Conservation (phyloP, 2,888 invertebrate species). For the Unio delphinus region DNA sequence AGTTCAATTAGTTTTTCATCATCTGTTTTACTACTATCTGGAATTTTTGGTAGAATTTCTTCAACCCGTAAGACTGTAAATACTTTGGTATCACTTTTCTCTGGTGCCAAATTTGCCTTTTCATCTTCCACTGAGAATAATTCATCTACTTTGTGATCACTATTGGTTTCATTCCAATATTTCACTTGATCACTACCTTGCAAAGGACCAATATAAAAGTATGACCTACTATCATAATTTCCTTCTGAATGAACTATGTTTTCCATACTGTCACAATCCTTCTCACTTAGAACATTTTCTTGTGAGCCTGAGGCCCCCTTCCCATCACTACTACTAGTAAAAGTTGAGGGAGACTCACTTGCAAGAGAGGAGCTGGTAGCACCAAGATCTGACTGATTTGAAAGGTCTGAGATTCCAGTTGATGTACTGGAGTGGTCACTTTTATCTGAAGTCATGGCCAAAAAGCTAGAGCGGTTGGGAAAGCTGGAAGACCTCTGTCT, state of each 20-base stretch:
- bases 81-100: conserved; percentile 35
- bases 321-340: conserved; percentile 35
- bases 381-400: conserved; percentile 35
- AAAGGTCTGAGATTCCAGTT: conserved; percentile 34
- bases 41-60: conserved; percentile 11
- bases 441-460: conserved; percentile 31
- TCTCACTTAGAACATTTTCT: conserved; percentile 24
- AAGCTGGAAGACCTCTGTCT: conserved; percentile 62
- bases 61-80: conserved; percentile 57
- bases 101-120: conserved; percentile 15
- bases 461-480: conserved; percentile 54
- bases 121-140: conserved; percentile 14
- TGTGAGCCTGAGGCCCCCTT: conserved; percentile 14
- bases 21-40: conserved; percentile 57
- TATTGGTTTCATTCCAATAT: conserved; percentile 1
- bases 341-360: conserved; percentile 31
- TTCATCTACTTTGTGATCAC: conserved; percentile 8
- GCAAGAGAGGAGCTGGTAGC: conserved; percentile 34
- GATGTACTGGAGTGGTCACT: conserved; percentile 35
- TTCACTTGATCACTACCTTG: conserved; percentile 12
- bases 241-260: conserved; percentile 6
- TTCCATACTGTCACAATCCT: conserved; percentile 17
- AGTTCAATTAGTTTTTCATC: conserved; percentile 63
- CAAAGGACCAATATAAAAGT: conserved; percentile 41
- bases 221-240: conserved; percentile 34